phyloP scores from a whole-genome alignment of 2,888 invertebrate species.

The Apantesis nais region DNA sequence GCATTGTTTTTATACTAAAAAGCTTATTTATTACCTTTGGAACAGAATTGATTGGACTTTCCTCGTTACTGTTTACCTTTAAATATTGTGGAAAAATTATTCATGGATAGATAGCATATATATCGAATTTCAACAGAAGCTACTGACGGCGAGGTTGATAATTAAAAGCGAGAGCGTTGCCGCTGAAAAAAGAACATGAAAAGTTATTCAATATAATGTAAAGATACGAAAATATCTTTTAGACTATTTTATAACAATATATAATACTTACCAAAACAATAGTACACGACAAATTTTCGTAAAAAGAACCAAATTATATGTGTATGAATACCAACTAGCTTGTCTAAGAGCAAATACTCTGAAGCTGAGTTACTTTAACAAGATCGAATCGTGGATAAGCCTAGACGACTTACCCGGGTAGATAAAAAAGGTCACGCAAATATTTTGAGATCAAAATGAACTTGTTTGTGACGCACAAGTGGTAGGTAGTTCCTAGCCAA shows the following conservation, averaged over 20 bases:
- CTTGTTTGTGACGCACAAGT: slow-evolving; percentile 10
- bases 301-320: slow-evolving; percentile 6
- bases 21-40: neutral
- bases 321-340: slow-evolving; percentile 19
- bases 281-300: neutral
- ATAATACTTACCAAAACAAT: neutral
- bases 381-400: slow-evolving; percentile 31
- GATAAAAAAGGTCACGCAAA: slow-evolving; percentile 36
- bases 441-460: slow-evolving; percentile 28
- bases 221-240: neutral
- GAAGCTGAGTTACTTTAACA: slow-evolving; percentile 30
- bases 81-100: neutral
- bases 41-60: neutral
- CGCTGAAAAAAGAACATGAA: neutral
- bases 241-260: neutral
- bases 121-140: slow-evolving; percentile 1
- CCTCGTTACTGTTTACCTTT: neutral
- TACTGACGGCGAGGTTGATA: neutral
- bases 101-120: neutral
- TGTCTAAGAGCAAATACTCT: slow-evolving; percentile 32
- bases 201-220: neutral
- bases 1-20: neutral
- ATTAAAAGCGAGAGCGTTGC: neutral
- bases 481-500: neutral
- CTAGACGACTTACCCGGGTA: slow-evolving; percentile 23